phyloP scores from a whole-genome alignment of 2,797 vertebrate species.

The Triplophysa yarkandensis region DNA sequence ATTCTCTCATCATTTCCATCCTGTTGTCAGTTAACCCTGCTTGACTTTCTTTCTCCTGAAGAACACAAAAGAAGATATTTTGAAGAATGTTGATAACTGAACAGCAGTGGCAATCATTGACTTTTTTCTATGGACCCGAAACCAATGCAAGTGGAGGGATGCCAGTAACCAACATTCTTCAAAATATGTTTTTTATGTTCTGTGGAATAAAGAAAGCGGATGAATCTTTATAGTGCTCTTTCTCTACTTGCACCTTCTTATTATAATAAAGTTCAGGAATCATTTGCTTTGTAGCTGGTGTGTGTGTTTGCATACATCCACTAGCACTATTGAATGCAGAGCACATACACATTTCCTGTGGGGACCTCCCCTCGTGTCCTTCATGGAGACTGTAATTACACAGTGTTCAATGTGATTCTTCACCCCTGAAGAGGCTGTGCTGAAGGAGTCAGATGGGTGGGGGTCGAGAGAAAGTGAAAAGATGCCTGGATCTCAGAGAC shows the following conservation, averaged over 20 bases:
- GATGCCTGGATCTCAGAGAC: not conserved
- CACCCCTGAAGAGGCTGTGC: slow-evolving; percentile 53
- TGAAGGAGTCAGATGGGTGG: slow-evolving; percentile 5
- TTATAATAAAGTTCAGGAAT: not conserved
- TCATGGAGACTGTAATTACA: slow-evolving; percentile 65
- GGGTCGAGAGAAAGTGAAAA: slow-evolving; percentile 6
- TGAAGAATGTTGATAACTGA: no score
- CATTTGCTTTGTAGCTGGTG: slow-evolving; percentile 6
- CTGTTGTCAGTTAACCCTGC: no score
- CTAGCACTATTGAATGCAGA: slow-evolving; percentile 34
- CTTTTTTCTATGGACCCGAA: no score
- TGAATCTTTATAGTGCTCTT: not conserved
- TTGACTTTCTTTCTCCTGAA: no score
- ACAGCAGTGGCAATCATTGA: no score
- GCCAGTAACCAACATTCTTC: no score
- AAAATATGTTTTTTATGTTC: no score
- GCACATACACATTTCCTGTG: slow-evolving; percentile 41
- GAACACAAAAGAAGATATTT: no score
- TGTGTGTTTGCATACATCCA: slow-evolving; percentile 32
- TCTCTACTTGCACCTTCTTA: slow-evolving; percentile 12
- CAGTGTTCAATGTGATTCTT: slow-evolving; percentile 50
- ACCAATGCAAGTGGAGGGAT: no score
- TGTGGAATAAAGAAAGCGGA: no score
- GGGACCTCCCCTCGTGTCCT: slow-evolving; percentile 55
- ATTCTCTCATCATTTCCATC: no score